Evolutionary conservation across 2,113 vertebrate species (phyloP).

Genomic region (Cyphomyrus discorhynchus): DNA sequence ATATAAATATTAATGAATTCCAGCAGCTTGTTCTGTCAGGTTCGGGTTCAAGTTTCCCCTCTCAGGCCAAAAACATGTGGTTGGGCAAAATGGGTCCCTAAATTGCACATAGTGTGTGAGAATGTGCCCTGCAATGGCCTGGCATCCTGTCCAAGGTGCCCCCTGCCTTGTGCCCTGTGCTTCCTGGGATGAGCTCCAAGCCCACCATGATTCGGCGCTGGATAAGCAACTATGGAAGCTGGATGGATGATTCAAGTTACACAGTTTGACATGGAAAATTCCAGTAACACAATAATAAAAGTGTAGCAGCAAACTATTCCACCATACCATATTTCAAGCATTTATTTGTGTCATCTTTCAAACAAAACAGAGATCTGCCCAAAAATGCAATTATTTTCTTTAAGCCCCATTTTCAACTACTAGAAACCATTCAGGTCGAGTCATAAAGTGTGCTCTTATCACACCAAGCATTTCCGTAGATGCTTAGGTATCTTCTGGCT

Average conservation of each 20-base stretch:
- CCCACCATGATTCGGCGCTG: not conserved
- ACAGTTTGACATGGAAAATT: not conserved
- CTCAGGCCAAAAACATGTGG: not conserved
- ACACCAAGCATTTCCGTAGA: not conserved
- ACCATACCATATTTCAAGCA: not conserved
- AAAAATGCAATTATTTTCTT: not conserved
- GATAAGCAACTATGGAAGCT: not conserved
- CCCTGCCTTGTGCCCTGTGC: not conserved
- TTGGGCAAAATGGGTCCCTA: not conserved
- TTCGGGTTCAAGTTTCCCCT: not conserved
- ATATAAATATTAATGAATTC: constrained; percentile 2
- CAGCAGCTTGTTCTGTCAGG: not conserved
- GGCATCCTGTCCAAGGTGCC: not conserved
- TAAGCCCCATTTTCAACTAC: not conserved
- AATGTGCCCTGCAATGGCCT: not conserved
- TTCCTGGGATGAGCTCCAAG: not conserved
- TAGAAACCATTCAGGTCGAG: not conserved
- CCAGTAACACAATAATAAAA: not conserved
- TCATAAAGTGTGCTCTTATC: not conserved
- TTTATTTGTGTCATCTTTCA: not conserved
- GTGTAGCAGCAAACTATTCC: not conserved
- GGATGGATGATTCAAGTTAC: not conserved
- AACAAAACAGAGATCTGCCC: not conserved
- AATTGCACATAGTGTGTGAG: not conserved
- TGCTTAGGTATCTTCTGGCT: not conserved